Base-by-base conservation (phyloP, 2,113 vertebrate species). In the Syrrhaptes paradoxus region DNA sequence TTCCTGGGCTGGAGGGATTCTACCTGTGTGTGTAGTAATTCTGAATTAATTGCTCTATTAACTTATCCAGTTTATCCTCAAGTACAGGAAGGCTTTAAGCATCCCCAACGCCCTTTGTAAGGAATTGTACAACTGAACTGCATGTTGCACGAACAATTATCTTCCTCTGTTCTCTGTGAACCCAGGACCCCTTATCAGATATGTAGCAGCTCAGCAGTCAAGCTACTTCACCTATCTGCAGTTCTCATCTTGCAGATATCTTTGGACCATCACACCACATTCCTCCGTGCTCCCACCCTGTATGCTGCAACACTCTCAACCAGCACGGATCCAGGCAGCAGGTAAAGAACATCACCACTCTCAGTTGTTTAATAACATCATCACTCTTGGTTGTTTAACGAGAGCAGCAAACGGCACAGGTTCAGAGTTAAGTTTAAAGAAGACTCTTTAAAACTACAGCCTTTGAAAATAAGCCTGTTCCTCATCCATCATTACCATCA, bases 221-320 rank as follows among this genome's bases (percentile, higher is more conserved):
- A 70, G 62, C 32, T 36, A 7, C 31, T 38, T 61, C 6, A 54
- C 54, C 12, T 9, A 31, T 2, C 59, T 20, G 26, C 41, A 85
- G 36, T 5, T 29, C 54, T 28, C 38, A 32, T 26, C 41, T 17
- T 29, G 17, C 2, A 22, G 36, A 0, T 9, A 8, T 24, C 68
- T 54, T 7, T n/a, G 45, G 49, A 25, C 14, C 68, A 65, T 19
- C 62, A 14, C 43, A 8, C 11, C 19, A 19, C 59, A n/a, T 7
- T 6, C 20, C 24, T 24, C 3, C 31, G 14, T 1, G 34, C n/a
- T 51, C 48, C 48, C 4, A 1, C 11, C 8, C 25, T 13, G 32
- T 5, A 10, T 2, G 14, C 12, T 0, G 0, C 45, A 51, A 4
- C 0, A 6, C 32, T 29, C 54, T 25, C 75, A 32, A 1, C 45